Percentiles rank a stretch among this genome's conserved stretches.
phyloP scores from a whole-genome alignment of 2,113 vertebrate species.

The Semicossyphus pulcher region DNA sequence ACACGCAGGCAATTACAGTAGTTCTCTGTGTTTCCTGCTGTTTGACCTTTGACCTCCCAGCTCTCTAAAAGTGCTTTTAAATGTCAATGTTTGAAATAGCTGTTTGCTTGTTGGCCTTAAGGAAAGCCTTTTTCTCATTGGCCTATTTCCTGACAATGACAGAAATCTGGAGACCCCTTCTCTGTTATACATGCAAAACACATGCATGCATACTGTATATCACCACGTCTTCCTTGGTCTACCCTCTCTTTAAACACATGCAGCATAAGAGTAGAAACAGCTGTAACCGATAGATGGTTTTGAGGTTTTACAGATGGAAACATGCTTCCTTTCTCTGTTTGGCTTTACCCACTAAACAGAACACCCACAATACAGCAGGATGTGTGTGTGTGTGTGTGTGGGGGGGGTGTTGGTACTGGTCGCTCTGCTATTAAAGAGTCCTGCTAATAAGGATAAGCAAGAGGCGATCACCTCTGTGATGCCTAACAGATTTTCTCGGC shows the following conservation, averaged over 20 bases:
- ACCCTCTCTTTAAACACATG: constrained; percentile 35
- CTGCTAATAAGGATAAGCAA: constrained; percentile 19
- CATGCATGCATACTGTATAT: background rate
- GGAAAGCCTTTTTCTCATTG: constrained; percentile 22
- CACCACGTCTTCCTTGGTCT: background rate
- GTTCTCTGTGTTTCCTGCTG: constrained; percentile 1
- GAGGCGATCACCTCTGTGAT: constrained; percentile 1
- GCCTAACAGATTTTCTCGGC: background rate
- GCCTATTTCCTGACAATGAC: constrained; percentile 21
- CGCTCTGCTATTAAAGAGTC: background rate
- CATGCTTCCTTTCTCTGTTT: constrained; percentile 44
- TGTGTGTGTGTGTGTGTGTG: too few species aligned
- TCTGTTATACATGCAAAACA: background rate
- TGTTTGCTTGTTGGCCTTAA: constrained; percentile 1
- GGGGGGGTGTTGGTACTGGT: background rate
- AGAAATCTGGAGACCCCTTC: constrained; percentile 1
- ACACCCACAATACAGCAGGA: constrained; percentile 61
- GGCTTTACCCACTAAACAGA: constrained; percentile 39
- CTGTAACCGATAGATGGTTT: constrained; percentile 33
- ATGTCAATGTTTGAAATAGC: constrained; percentile 40
- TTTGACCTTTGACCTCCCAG: constrained; percentile 11
- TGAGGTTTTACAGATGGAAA: constrained; percentile 59
- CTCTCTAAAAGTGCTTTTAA: background rate
- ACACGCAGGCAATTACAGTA: background rate
- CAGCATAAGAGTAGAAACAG: constrained; percentile 45